Base-by-base conservation (phyloP, 2,888 invertebrate species). In the Mycalesis mineus region DNA sequence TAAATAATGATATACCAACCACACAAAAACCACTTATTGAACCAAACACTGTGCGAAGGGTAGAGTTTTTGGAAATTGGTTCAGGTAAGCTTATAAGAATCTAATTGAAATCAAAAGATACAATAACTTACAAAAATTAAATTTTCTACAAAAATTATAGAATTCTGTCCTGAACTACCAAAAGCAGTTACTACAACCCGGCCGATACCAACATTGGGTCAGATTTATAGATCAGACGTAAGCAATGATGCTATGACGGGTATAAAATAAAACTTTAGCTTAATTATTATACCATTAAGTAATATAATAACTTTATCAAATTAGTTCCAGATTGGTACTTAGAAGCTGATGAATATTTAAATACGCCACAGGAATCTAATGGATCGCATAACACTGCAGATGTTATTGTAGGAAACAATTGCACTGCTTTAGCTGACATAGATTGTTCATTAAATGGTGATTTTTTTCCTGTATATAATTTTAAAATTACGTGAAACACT, bases 171-270 rank as follows among this genome's bases (percentile, higher is more conserved):
- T 13, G 73, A 79, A 33, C 62, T 67, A 13, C 55, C 71, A 4
- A 57, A 64, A 2, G 68, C 73, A 1, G 51, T 76, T 37, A 68
- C 70, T 9, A 55, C 69, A 7, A 66, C 75, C 1, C 73, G 77
- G 56, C 83, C 84, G 1, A 82, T 82, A 55, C 83, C 84, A 2
- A 72, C 71, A 15, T 60, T 77, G 36, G 77, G 72, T 7, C 70
- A 75, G n/a, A 72, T 81, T 61, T 78, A 77, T 58, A 65, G 67
- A 31, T 65, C 66, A 29, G 63, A 70, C 60, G 58, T 70, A 22
- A 68, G 70, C 51, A 72, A 66, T 51, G 71, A 74, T 29, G 66
- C 70, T 51, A 58, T 74, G 14, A 68, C 72, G 50, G 76, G 82
- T 82, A 72, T 69, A 67, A 60, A 60, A 58, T 44, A 3, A 31